These are phyloP conservation scores for Pseudopipra pipra DNA, from an alignment of 2,113 vertebrate species.

Conservation along the genomic window DNA sequence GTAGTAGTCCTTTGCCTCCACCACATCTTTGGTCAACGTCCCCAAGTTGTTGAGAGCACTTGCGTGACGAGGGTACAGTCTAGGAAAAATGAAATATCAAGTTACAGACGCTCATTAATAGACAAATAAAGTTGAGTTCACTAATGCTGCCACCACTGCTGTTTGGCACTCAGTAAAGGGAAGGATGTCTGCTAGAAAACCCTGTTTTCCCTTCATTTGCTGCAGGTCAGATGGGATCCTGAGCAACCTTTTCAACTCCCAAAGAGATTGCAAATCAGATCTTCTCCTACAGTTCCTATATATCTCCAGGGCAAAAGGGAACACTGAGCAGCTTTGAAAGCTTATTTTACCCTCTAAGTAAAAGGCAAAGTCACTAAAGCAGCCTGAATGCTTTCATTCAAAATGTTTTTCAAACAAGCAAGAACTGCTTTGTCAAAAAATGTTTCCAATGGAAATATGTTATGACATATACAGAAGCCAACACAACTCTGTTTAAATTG, in stretches of 20 bases:
- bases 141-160: neutral
- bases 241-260: neutral
- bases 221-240: neutral
- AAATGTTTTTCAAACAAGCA: slow-evolving; percentile 2
- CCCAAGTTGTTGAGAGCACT: slow-evolving; percentile 97
- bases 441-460: neutral
- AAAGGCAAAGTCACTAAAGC: neutral
- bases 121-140: neutral
- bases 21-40: slow-evolving; percentile 82
- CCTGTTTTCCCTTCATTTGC: neutral
- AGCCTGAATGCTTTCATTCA: neutral
- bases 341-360: neutral
- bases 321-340: neutral
- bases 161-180: neutral
- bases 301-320: neutral
- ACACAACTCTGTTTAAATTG: neutral
- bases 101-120: neutral
- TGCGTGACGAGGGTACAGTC: slow-evolving; percentile 91
- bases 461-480: neutral
- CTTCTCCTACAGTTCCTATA: neutral
- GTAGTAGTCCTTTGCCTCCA: slow-evolving; percentile 89
- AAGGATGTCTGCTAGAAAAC: neutral
- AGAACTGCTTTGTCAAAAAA: neutral
- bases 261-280: neutral
- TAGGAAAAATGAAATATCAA: slow-evolving; percentile 34